Conservation (phyloP, 2,797 vertebrate species). For the Nannoperca australis region DNA sequence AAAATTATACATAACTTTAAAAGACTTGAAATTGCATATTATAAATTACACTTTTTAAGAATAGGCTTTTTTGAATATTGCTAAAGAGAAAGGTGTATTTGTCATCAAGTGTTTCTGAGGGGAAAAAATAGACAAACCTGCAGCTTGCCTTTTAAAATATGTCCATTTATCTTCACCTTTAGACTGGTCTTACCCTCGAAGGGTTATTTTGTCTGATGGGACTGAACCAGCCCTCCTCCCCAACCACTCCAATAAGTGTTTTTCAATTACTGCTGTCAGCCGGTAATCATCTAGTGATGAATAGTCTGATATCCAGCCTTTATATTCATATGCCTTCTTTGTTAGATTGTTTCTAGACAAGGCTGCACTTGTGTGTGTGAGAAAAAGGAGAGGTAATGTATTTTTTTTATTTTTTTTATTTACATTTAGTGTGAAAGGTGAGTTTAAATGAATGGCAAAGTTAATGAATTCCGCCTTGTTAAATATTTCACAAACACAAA, state of each 20-base stretch:
- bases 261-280: constrained; percentile 99
- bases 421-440: constrained; percentile 68
- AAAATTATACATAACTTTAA: not conserved
- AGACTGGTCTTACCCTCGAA: constrained; percentile 82
- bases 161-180: constrained; percentile 85
- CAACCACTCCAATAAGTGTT: constrained; percentile 98
- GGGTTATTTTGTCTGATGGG: constrained; percentile 93
- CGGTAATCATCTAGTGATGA: constrained; percentile 97
- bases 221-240: constrained; percentile 83
- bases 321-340: constrained; percentile 93
- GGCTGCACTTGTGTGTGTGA: constrained; percentile 55
- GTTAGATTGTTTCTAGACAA: constrained; percentile 85
- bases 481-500: constrained; percentile 76
- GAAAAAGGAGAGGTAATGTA: constrained; percentile 52
- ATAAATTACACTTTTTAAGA: not conserved
- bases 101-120: constrained; percentile 19
- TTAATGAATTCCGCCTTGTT: constrained; percentile 73
- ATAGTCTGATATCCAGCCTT: constrained; percentile 99
- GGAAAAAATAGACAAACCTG: constrained; percentile 49
- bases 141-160: constrained; percentile 58
- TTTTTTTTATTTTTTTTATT: constrained; percentile 72
- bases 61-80: not conserved
- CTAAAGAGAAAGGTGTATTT: constrained; percentile 32
- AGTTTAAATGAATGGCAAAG: constrained; percentile 73
- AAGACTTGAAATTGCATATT: not conserved